Base-by-base conservation (phyloP, 2,113 vertebrate genomes). In the Sakesphorus luctuosus region DNA sequence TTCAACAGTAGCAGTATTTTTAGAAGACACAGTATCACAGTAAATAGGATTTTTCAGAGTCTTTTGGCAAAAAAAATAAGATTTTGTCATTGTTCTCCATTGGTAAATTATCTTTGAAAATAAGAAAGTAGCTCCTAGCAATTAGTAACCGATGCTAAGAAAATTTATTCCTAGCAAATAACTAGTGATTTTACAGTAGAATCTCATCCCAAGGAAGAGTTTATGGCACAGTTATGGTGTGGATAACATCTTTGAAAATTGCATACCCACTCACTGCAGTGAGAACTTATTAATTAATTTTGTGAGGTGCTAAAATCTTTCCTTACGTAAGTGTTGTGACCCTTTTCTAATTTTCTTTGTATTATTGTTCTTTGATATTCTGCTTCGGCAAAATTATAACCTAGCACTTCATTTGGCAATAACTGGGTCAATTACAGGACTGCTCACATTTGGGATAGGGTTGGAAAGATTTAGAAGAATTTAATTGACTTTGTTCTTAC, bases 21-120 rank as follows among this genome's bases (percentile, higher is more conserved):
- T 67, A 44, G 73, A 95, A 85, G 75, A 31, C 17, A 7, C 28
- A 8, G 8, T 73, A 90, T 78, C 53, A 75, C 29, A 69, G 21
- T 56, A 79, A 90, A 88, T 52, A 87, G 86, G 50, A 56, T 61
- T 86, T 62, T 92, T 92, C 44, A 28, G 52, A 81, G 8, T 28
- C 26, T 84, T 84, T 90, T 91, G 78, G 35, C 36, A 84, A 82
- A 88, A 25, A 58, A 16, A 93, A 33, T 88, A 86, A 69, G 33
- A 49, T 73, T 78, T 86, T 91, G 49, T 82, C 26, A 14, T 83
- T 87, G 63, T 66, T 96, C 35, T 73, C 10, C 62, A 18, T 63
- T 82, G 62, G 49, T 71, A 95, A 90, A 96, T 81, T 75, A 73
- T 46, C 28, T 31, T 53, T 94, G 53, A 90, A 94, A 76, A 96